A percentile compares a stretch with the other conserved stretches of the same genome.
phyloP scores from a whole-genome alignment of 2,888 invertebrate genomes.

The Colletes collaris region DNA sequence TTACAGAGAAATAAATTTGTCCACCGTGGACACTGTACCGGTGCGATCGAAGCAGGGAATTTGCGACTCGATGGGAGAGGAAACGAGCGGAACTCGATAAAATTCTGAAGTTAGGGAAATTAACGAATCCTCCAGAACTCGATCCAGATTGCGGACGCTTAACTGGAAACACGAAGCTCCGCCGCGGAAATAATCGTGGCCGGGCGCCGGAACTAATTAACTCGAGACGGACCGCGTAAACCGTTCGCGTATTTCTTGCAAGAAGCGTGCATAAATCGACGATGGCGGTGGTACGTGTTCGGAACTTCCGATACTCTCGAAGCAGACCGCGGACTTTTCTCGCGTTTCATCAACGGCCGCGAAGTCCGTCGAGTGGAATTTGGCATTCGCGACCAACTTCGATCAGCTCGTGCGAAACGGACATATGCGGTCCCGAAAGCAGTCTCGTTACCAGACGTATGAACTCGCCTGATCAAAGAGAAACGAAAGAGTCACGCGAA shows the following conservation, averaged over 20 bases:
- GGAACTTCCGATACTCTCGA: constrained; percentile 39
- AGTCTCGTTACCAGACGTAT: too few relatives aligned
- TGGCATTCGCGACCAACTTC: too few relatives aligned
- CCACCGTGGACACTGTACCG: too few relatives aligned
- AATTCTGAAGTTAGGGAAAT: background rate
- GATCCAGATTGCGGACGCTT: background rate
- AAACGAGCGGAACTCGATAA: too few relatives aligned
- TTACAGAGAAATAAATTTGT: too few relatives aligned
- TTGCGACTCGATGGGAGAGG: too few relatives aligned
- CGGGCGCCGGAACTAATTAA: constrained; percentile 46
- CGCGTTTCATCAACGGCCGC: background rate
- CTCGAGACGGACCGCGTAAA: constrained; percentile 21
- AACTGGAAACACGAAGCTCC: too few relatives aligned
- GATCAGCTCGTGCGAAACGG: too few relatives aligned
- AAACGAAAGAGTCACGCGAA: background rate
- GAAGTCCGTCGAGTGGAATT: too few relatives aligned
- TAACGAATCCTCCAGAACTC: background rate
- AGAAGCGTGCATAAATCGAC: constrained; percentile 52
- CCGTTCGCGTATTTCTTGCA: constrained; percentile 35
- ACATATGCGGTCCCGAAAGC: too few relatives aligned
- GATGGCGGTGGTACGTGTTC: background rate
- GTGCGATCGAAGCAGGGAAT: too few relatives aligned
- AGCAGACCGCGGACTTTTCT: constrained; percentile 42
- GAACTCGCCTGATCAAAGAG: background rate
- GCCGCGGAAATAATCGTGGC: too few relatives aligned